Base-by-base conservation (phyloP, 2,888 invertebrate genomes). In the Blastobasis lacticolella region DNA sequence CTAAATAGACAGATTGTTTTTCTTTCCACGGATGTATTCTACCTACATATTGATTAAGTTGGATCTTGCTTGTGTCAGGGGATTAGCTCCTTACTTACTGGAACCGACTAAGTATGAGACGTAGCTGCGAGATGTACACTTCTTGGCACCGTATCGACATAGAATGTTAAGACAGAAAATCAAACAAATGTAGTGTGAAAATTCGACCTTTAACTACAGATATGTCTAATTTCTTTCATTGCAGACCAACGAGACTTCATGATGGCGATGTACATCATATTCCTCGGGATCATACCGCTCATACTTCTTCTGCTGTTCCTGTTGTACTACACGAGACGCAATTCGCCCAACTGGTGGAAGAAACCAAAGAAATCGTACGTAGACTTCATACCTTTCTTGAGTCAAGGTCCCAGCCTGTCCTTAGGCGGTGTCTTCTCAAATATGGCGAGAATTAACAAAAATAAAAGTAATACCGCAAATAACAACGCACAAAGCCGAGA, bases 241-340 rank as follows among this genome's bases (percentile, higher is more conserved):
- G 41, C 90, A 96, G 96, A 93, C 58, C 91, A 92, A 73, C 90
- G 91, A 61, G 92, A 92, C 66, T 91, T 96, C 75, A 91, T 95
- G 72, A 93, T 94, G 55, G 94, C 94, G 40, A 90, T 98, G 88
- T 94, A 94, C 78, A 91, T 98, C 60, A 92, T 97, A 65, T 96
- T 97, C 91, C 90, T 97, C 64, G 94, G 95, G 37, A 92, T 97
- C 62, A 88, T 97, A 51, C 97, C 97, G 0, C 78, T 92, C 54
- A 78, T 94, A 45, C 90, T 93, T 1, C 77, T 94, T 36, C 69
- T 92, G 4, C 87, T 92, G 43, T 91, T 95, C 75, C 83, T 94
- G 42, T 75, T 92, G 50, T 96, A 95, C 90, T 95, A 95, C 83
- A 90, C 92, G 56, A 90, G 91, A 37, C 92, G 92, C 71, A 92